phyloP scores from a whole-genome alignment of 2,113 vertebrate species.

The Entosphenus tridentatus region DNA sequence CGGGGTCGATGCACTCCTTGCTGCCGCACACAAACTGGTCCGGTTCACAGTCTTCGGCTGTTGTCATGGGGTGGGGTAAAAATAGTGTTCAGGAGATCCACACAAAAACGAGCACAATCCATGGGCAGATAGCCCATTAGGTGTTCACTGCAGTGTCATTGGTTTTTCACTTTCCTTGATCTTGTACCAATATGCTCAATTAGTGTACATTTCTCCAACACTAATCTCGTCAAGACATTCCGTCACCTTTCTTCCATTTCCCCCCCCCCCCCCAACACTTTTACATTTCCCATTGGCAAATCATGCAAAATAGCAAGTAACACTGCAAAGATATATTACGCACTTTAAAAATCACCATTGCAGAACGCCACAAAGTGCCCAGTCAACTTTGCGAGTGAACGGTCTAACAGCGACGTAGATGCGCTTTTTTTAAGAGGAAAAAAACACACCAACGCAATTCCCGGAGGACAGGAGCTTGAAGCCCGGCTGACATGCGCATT shows the following conservation, averaged over 20 bases:
- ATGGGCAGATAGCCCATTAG: background rate
- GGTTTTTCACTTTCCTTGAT: no score
- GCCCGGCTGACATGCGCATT: slow-evolving; percentile 6
- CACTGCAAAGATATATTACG: no score
- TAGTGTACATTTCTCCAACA: no score
- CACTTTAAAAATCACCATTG: no score
- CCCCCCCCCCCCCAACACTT: no score
- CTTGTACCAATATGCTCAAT: no score
- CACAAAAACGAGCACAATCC: background rate
- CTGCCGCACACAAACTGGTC: slow-evolving; percentile 58
- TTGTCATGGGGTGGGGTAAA: slow-evolving; percentile 11
- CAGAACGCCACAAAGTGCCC: no score
- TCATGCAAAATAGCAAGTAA: no score
- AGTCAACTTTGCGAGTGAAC: no score
- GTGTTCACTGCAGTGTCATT: background rate
- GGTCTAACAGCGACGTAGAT: background rate
- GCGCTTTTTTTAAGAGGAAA: background rate
- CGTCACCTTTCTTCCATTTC: no score
- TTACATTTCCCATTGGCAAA: no score
- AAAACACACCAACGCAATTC: slow-evolving; percentile 2
- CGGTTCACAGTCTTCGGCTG: slow-evolving; percentile 48
- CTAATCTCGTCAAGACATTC: no score
- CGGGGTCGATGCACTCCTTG: slow-evolving; percentile 73
- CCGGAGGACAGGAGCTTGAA: background rate
- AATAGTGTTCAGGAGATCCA: slow-evolving; percentile 6